phyloP scores from a whole-genome alignment of 2,888 invertebrate species.

The Odontocerum albicorne region DNA sequence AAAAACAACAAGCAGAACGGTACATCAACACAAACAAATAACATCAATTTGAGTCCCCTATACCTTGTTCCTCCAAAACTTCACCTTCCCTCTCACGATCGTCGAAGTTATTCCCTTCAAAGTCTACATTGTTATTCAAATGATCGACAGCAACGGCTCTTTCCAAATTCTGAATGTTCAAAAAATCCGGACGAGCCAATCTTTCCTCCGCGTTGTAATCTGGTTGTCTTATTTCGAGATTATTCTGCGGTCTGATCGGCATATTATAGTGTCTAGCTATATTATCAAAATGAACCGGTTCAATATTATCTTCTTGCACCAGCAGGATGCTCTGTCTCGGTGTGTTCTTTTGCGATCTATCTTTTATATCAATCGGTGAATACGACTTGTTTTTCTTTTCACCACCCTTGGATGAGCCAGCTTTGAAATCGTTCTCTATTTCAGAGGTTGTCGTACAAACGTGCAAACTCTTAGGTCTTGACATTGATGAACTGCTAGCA shows the following conservation, averaged over 20 bases:
- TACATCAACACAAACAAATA: neutral
- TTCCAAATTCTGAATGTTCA: constrained; percentile 30
- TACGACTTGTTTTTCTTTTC: too few relatives aligned
- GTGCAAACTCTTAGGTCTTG: constrained; percentile 23
- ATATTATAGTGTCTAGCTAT: constrained; percentile 7
- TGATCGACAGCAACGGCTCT: constrained; percentile 43
- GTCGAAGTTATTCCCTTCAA: constrained; percentile 48
- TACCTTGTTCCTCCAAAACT: constrained; percentile 34
- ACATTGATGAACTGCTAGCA: constrained; percentile 8
- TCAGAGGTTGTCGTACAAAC: constrained; percentile 14
- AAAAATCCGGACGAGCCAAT: constrained; percentile 23
- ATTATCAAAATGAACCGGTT: constrained; percentile 2
- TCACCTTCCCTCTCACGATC: constrained; percentile 38
- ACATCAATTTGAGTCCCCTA: neutral
- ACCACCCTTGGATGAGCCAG: neutral
- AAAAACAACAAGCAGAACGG: neutral
- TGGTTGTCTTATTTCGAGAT: constrained; percentile 3
- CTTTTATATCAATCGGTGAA: neutral
- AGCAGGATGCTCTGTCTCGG: neutral
- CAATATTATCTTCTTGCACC: too few relatives aligned
- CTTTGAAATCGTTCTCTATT: constrained; percentile 15
- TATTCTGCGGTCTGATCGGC: constrained; percentile 2
- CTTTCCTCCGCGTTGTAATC: constrained; percentile 12
- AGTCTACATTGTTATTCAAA: constrained; percentile 49
- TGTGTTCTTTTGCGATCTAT: neutral